Conservation (phyloP, 2,113 vertebrate species). For the Hipposideros armiger region DNA sequence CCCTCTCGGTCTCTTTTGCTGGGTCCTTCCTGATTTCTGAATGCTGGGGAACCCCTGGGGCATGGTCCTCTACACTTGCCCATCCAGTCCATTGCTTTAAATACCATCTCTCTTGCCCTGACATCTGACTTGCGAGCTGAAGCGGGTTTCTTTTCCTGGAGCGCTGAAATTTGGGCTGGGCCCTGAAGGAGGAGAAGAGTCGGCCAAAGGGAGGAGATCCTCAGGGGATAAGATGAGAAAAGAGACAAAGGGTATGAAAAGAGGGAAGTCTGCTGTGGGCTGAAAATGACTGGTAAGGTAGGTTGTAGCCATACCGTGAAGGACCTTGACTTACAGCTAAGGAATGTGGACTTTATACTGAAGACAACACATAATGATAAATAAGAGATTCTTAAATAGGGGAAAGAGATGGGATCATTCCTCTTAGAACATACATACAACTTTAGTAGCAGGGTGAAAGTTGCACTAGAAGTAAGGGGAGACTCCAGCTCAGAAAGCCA, state of each 20-base stretch:
- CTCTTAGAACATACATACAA: slow-evolving; percentile 7
- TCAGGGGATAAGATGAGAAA: not conserved
- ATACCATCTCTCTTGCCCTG: not conserved
- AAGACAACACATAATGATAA: not conserved
- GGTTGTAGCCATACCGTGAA: not conserved
- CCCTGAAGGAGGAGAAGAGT: not conserved
- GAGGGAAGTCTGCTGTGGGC: not conserved
- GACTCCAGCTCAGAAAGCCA: not conserved
- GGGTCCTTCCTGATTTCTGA: not conserved
- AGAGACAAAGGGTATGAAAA: not conserved
- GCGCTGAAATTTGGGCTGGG: not conserved
- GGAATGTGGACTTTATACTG: not conserved
- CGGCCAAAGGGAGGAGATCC: not conserved
- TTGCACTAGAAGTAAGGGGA: not conserved
- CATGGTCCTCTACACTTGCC: not conserved
- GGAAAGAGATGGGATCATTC: not conserved
- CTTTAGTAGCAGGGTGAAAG: not conserved
- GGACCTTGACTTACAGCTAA: not conserved
- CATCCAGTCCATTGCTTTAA: not conserved
- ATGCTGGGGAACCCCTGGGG: not conserved
- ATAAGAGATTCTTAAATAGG: slow-evolving; percentile 29
- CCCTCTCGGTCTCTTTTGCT: not conserved
- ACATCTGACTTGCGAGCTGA: not conserved
- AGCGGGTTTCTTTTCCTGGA: not conserved
- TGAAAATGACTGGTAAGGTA: not conserved